Conservation (phyloP, 2,797 vertebrate species). For the Setipinna tenuifilis region DNA sequence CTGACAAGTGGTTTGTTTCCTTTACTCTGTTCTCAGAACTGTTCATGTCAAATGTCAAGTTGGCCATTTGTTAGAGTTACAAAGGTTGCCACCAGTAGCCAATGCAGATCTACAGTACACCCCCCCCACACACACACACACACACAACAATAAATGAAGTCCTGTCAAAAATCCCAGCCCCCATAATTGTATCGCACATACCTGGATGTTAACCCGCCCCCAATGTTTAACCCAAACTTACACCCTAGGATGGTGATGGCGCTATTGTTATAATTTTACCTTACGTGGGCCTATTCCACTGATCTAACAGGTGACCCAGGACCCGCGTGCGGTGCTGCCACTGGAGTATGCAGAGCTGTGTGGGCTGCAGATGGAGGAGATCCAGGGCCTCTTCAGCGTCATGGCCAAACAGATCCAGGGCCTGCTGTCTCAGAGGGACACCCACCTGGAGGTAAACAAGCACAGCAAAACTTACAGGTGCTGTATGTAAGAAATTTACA, state of each 20-base stretch:
- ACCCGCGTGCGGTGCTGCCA: conserved; percentile 79
- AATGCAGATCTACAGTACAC: too few relatives aligned
- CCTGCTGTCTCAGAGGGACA: conserved; percentile 82
- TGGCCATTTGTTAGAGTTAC: neutral
- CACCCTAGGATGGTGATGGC: too few relatives aligned
- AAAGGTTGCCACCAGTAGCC: neutral
- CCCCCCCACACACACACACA: too few relatives aligned
- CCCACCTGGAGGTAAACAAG: conserved; percentile 78
- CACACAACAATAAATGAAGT: too few relatives aligned
- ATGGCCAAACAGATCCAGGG: conserved; percentile 78
- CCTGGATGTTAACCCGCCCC: too few relatives aligned
- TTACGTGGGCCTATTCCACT: neutral
- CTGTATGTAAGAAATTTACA: too few relatives aligned
- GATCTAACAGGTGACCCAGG: conserved; percentile 83
- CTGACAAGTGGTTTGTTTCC: neutral
- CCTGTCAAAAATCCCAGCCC: too few relatives aligned
- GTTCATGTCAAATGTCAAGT: neutral
- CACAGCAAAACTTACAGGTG: too few relatives aligned
- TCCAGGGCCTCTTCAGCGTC: conserved; percentile 75
- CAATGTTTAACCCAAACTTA: too few relatives aligned
- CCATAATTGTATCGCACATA: too few relatives aligned
- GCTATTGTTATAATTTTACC: too few relatives aligned
- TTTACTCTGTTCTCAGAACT: neutral
- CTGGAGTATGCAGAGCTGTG: conserved; percentile 80
- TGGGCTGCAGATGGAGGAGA: conserved; percentile 68